Evolutionary conservation across 2,797 vertebrate species (phyloP), one percentile per base, ranked within the genome.

Genomic region (Scolopax rusticola): DNA sequence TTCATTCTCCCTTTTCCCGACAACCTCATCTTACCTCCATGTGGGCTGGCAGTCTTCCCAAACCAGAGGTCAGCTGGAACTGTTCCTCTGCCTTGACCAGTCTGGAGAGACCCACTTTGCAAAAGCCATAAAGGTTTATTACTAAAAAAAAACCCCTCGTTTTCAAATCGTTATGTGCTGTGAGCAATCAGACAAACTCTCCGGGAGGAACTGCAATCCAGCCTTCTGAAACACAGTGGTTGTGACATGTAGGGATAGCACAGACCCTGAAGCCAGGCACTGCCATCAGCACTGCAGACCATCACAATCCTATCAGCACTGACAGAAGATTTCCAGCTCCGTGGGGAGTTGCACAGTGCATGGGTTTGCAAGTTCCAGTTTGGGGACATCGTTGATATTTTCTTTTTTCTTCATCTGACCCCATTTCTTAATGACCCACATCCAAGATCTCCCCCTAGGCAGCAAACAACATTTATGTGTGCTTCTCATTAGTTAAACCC

Each of bases 221-320:
- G 84, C 61, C 81, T 95, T 75, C 88, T 93, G 87, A 97, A 92
- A 65, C 76, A 81, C 88, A 94, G 92, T 9, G 79, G 81, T 87
- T 95, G 87, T 95, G 93, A 97, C 94, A 94, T 23, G 88, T 8
- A 69, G 95, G 94, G 95, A 89, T 95, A 87, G 90, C 90, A 92
- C 90, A 95, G 71, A 61, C 61, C 94, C 97, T 81, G 92, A 61
- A 95, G 95, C 96, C 92, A 95, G 89, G 87, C 90, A 53, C 90
- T 73, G 88, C 93, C 90, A 89, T 93, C 84, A 93, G 88, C 88
- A 48, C 89, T 87, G 84, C 86, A 85, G 81, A 96, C 47, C 81
- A 80, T 87, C 63, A 56, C 84, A 70, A 41, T 86, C 17, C 3
- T 77, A 93, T 71, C 60, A 94, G 87, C 91, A 80, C 47, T 96